These are phyloP conservation scores for Parapristionchus giblindavisi DNA, from an alignment of 2,888 invertebrate genomes.

Conservation along the genomic window DNA sequence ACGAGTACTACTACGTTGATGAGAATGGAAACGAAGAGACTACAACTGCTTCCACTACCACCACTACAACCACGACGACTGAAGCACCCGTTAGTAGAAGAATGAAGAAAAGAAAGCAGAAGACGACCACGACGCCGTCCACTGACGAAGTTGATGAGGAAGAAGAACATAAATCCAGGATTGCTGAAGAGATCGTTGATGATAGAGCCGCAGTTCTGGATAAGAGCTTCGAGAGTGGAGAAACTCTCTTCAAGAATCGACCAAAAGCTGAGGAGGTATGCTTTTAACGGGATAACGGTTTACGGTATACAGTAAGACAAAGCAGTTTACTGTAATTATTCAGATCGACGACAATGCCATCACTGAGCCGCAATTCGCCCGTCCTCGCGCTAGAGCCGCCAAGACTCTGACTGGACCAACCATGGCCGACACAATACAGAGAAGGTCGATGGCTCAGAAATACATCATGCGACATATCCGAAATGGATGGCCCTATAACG, in stretches of 20 bases:
- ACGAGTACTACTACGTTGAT: slow-evolving; percentile 38
- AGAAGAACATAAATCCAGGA: too few species aligned
- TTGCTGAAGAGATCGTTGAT: neutral
- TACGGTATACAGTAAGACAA: neutral
- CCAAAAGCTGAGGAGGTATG: slow-evolving; percentile 22
- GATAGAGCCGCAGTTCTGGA: neutral
- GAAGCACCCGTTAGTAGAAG: neutral
- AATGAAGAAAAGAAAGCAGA: slow-evolving; percentile 21
- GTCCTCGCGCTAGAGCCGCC: slow-evolving; percentile 14
- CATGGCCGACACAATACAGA: slow-evolving; percentile 39
- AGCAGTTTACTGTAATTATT: neutral
- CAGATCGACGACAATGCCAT: slow-evolving; percentile 25
- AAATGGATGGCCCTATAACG: slow-evolving; percentile 68
- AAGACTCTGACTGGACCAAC: slow-evolving; percentile 34
- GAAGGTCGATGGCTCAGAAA: slow-evolving; percentile 56
- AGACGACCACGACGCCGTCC: slow-evolving; percentile 19
- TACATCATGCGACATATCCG: slow-evolving; percentile 63
- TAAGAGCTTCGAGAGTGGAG: slow-evolving; percentile 38
- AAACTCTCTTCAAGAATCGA: slow-evolving; percentile 28
- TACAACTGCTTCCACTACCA: neutral
- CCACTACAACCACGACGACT: slow-evolving; percentile 23
- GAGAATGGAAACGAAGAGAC: slow-evolving; percentile 35
- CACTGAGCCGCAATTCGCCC: slow-evolving; percentile 36
- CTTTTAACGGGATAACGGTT: too few species aligned
- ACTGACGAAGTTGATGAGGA: too few species aligned